Percentiles rank a stretch among this genome's conserved stretches.
phyloP scores from a whole-genome alignment of 1,140 invertebrate genomes.

The Drosophila novamexicana region DNA sequence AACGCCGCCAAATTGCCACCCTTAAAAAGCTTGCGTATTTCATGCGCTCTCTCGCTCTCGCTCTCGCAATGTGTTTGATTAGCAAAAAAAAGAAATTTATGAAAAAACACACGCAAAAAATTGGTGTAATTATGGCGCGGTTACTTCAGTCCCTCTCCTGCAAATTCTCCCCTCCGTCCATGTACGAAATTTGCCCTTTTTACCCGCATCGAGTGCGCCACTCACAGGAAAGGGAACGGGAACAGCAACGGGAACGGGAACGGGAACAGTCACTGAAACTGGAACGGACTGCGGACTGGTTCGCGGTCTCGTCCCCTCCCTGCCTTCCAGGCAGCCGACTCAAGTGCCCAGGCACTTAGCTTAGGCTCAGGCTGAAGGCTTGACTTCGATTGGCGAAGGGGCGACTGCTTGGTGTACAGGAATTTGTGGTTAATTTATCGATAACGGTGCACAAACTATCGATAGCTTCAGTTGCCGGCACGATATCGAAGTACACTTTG shows the following conservation, averaged over 20 bases:
- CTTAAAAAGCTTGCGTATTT: constrained; percentile 64
- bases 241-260: constrained; percentile 8
- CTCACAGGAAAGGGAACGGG: constrained; percentile 28
- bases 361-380: constrained; percentile 2
- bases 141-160: constrained; percentile 23
- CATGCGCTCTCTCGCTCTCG: constrained; percentile 2
- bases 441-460: too few species aligned
- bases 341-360: constrained; percentile 51
- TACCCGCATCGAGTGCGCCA: constrained; percentile 54
- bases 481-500: too few species aligned
- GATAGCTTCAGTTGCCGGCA: too few species aligned
- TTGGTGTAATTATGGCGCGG: constrained; percentile 70
- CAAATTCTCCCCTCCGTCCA: not conserved
- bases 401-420: not conserved
- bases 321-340: constrained; percentile 29
- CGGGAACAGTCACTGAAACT: constrained; percentile 5
- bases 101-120: constrained; percentile 43
- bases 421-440: not conserved
- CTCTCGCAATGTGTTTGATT: constrained; percentile 61
- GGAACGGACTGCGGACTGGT: constrained; percentile 20
- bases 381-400: constrained; percentile 10
- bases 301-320: constrained; percentile 9
- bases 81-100: constrained; percentile 44
- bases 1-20: constrained; percentile 73
- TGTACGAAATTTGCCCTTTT: constrained; percentile 30